Evolutionary conservation across 23 tunicate species (phyloP), one percentile per base, ranked within the genome.

Genomic region (Aplidium turbinatum): DNA sequence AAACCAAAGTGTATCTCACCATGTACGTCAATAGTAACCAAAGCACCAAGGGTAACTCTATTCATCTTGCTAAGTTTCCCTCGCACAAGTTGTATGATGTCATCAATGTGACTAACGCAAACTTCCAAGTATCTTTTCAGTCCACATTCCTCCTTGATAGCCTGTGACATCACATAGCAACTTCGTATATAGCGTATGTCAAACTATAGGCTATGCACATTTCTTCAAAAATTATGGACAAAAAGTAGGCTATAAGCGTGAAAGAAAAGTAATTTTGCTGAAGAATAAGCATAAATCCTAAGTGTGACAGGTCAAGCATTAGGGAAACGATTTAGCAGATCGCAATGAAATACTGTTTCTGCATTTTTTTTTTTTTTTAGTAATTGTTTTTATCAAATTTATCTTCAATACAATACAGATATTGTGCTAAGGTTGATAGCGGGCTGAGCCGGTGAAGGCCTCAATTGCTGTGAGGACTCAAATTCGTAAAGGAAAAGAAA

Each of bases 1-100:
- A 33, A 34, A 28, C 46, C 20, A 29, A 42, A 34, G 28, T 5
- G 3, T 33, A 50, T 50, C 82, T 54, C 76, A 88, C 96, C 96
- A 57, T 88, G 96, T 9, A 88, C 96, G 47, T 88, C 96, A 61
- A 88, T 88, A 9, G 96, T 88, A 19, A 88, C 96, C 48, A 88
- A 58, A 33, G 96, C 96, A 19, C 96, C 96, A 35, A 88, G 57
- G 20, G 96, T 88, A 7, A 88, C 96, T 67, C 96, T 5, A 38
- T 79, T 72, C 96, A 88, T 88, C 5, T 85, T 88, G 71, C 88
- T 88, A 29, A 88, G 74, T 68, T 81, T 81, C 31, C 96, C 96
- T 11, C 96, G 73, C 35, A 88, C 96, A 31, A 88, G 79, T 56
- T 88, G 87, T 33, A 88, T 88, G 45, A 88, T 88, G 73, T 88